Conservation (phyloP, 2,888 invertebrate genomes). For the Pherbina coryleti region DNA sequence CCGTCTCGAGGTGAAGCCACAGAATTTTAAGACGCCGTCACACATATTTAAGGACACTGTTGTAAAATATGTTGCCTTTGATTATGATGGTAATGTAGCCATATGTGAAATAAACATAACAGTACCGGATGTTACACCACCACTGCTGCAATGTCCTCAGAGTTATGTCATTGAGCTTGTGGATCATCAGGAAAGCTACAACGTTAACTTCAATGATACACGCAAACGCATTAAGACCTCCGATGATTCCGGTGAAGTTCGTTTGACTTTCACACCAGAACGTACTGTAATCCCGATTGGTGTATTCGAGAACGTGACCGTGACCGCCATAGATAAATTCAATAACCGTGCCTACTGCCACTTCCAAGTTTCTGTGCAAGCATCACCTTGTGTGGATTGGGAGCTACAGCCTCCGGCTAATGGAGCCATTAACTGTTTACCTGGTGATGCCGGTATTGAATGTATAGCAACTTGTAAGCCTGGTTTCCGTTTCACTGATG, state of each 20-base stretch:
- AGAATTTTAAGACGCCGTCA: constrained; percentile 89
- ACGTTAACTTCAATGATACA: constrained; percentile 92
- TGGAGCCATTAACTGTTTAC: constrained; percentile 88
- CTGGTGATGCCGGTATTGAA: constrained; percentile 83
- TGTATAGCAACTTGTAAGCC: constrained; percentile 92
- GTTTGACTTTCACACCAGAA: constrained; percentile 85
- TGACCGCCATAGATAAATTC: constrained; percentile 86
- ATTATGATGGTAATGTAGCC: constrained; percentile 97
- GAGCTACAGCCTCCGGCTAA: constrained; percentile 90
- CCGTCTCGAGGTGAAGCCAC: constrained; percentile 90
- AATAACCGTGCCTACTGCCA: constrained; percentile 91
- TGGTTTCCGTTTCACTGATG: constrained; percentile 91
- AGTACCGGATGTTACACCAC: constrained; percentile 93
- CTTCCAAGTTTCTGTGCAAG: constrained; percentile 94
- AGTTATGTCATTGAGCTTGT: constrained; percentile 94
- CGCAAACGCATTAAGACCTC: constrained; percentile 85
- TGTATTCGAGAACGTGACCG: constrained; percentile 92
- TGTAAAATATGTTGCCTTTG: constrained; percentile 95
- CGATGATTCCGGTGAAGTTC: constrained; percentile 90
- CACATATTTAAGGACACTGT: constrained; percentile 91
- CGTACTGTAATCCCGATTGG: constrained; percentile 87
- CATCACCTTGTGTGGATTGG: constrained; percentile 95
- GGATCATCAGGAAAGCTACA: constrained; percentile 89
- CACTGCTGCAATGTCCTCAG: constrained; percentile 90
- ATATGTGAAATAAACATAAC: constrained; percentile 97